Evolutionary conservation across 2,888 invertebrate genomes (phyloP).

Genomic region (Caenorhabditis becei): DNA sequence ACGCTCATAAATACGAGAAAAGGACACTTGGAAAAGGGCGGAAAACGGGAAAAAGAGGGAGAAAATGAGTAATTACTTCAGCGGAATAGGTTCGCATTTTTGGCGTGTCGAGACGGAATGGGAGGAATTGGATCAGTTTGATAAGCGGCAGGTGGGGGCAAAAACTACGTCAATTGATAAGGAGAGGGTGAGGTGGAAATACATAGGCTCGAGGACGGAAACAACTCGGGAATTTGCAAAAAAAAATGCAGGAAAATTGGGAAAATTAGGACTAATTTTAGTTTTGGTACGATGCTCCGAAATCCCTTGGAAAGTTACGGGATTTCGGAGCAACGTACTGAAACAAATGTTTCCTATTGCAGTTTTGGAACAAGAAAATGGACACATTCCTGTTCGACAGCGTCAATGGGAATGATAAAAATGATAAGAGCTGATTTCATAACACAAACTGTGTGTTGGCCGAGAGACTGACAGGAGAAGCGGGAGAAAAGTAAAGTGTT

Average conservation of each 20-base stretch:
- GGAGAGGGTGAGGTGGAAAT: not conserved
- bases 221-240: not conserved
- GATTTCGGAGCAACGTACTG: too few species aligned
- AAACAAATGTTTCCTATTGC: not conserved
- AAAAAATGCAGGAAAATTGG: not conserved
- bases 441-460: constrained; percentile 4
- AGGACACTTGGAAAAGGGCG: constrained; percentile 3
- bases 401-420: not conserved
- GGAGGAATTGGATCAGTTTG: constrained; percentile 10
- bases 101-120: not conserved
- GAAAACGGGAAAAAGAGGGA: too few species aligned
- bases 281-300: too few species aligned
- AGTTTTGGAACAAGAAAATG: not conserved
- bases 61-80: constrained; percentile 9
- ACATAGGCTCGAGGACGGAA: not conserved
- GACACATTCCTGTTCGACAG: not conserved
- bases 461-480: not conserved
- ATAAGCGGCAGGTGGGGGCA: constrained; percentile 3
- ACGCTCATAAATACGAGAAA: constrained; percentile 11
- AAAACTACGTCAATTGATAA: constrained; percentile 20
- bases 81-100: not conserved
- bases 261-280: too few species aligned
- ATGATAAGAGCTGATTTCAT: constrained; percentile 18
- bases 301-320: too few species aligned
- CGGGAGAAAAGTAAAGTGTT: not conserved